Conservation (phyloP, 2,797 vertebrate species). For the Amazonetta brasiliensis region DNA sequence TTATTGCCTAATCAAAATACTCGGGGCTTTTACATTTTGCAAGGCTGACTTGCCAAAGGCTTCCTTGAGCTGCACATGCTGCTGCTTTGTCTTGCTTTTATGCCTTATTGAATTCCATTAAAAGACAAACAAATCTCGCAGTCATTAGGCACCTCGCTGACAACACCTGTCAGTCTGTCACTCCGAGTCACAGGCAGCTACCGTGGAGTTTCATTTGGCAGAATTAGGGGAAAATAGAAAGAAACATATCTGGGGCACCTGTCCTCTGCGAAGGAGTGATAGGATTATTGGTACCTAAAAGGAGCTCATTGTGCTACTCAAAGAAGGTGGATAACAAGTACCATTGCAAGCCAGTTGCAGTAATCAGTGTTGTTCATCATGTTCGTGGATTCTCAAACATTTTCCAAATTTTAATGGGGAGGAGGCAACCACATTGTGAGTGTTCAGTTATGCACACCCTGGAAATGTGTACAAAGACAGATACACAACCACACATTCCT, state of each 20-base stretch:
- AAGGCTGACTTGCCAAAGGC: conserved; percentile 60
- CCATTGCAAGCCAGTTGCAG: background rate
- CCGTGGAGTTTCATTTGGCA: conserved; percentile 59
- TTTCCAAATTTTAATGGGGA: background rate
- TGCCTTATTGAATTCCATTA: conserved; percentile 70
- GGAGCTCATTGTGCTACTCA: background rate
- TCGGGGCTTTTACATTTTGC: conserved; percentile 14
- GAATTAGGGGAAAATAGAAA: conserved; percentile 61
- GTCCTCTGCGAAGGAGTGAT: conserved; percentile 44
- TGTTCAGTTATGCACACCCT: rapidly evolving
- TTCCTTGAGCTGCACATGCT: conserved; percentile 18
- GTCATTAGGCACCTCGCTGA: conserved; percentile 74
- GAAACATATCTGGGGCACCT: conserved; percentile 62
- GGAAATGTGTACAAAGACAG: rapidly evolving
- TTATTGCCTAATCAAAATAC: conserved; percentile 49
- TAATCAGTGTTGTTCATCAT: background rate
- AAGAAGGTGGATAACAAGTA: background rate
- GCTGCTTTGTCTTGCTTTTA: conserved; percentile 60
- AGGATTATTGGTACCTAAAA: conserved; percentile 21
- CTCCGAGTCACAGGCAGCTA: conserved; percentile 52
- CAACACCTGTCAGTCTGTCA: conserved; percentile 79
- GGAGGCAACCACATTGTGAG: rapidly evolving
- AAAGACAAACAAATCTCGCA: conserved; percentile 60
- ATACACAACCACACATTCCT: rapidly evolving
- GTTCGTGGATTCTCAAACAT: background rate